A percentile compares a stretch with the other conserved stretches of the same genome.
Evolutionary conservation across 2,113 vertebrate genomes (phyloP).

Genomic region (Xenopus laevis): DNA sequence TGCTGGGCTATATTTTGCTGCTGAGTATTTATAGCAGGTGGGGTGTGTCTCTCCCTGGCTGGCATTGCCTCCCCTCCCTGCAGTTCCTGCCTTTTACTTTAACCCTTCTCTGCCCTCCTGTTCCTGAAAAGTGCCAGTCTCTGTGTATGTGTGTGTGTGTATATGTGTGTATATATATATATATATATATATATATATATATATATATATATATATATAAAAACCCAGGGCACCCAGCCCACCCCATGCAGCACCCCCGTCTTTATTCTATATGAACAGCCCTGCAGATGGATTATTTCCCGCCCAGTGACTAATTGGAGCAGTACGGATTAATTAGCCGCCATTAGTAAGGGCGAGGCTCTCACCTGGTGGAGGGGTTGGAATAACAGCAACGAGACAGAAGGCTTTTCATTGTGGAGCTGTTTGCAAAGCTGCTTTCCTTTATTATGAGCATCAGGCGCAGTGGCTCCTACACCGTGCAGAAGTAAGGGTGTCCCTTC

Average conservation of each 20-base stretch:
- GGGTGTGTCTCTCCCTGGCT: conserved; percentile 28
- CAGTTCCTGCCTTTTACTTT: conserved; percentile 15
- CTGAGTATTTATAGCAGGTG: conserved; percentile 44
- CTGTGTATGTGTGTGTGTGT: too few species aligned
- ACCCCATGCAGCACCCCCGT: too few species aligned
- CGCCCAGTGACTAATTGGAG: conserved; percentile 9
- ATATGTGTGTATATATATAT: too few species aligned
- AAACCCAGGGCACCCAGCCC: too few species aligned
- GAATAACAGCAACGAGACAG: neutral
- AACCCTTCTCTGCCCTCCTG: conserved; percentile 3
- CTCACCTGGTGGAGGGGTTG: neutral
- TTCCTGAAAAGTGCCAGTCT: neutral
- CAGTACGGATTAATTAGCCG: neutral
- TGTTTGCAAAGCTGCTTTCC: conserved; percentile 6
- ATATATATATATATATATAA: too few species aligned
- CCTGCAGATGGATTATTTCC: too few species aligned
- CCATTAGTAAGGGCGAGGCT: neutral
- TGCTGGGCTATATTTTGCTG: conserved; percentile 37
- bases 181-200: too few species aligned
- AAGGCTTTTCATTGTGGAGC: neutral
- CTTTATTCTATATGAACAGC: too few species aligned
- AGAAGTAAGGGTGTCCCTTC: conserved; percentile 12
- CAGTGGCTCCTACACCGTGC: conserved; percentile 15
- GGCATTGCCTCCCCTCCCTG: conserved; percentile 27
- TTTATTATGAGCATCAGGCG: conserved; percentile 15